Evolutionary conservation across 2,888 invertebrate species (phyloP).

Genomic region (Galerucella calmariensis): DNA sequence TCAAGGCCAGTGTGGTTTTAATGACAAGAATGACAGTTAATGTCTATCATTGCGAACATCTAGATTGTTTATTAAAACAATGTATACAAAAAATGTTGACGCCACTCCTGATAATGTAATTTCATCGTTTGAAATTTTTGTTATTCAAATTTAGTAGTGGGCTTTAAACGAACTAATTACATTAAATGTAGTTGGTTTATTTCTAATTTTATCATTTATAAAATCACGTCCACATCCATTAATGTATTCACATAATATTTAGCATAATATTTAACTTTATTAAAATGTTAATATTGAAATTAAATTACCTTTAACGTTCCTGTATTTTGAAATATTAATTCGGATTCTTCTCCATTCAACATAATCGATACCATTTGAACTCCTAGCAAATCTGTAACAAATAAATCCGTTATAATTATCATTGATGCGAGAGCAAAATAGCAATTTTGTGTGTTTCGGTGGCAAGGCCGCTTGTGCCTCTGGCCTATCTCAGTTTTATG

Average conservation of each 20-base stretch:
- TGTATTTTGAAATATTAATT: conserved; percentile 86
- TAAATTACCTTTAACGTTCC: conserved; percentile 75
- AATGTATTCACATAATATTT: background rate
- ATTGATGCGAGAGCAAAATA: no score
- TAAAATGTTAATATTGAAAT: background rate
- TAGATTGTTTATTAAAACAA: no score
- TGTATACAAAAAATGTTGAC: no score
- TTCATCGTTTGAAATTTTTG: no score
- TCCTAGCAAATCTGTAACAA: conserved; percentile 72
- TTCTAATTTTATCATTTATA: background rate
- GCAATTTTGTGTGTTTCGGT: no score
- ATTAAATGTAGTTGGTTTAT: background rate
- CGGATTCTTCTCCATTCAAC: conserved; percentile 93
- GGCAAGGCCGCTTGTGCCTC: no score
- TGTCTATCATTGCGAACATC: no score
- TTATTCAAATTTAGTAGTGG: background rate
- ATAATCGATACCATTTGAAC: conserved; percentile 92
- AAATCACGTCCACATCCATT: background rate
- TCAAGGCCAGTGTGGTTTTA: no score
- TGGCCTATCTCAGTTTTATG: no score
- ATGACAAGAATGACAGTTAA: no score
- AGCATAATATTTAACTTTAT: background rate
- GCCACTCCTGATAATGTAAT: no score
- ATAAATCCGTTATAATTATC: conserved; percentile 24
- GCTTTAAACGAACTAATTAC: background rate